phyloP scores from a whole-genome alignment of 2,888 invertebrate species.

The Phengaris arion region DNA sequence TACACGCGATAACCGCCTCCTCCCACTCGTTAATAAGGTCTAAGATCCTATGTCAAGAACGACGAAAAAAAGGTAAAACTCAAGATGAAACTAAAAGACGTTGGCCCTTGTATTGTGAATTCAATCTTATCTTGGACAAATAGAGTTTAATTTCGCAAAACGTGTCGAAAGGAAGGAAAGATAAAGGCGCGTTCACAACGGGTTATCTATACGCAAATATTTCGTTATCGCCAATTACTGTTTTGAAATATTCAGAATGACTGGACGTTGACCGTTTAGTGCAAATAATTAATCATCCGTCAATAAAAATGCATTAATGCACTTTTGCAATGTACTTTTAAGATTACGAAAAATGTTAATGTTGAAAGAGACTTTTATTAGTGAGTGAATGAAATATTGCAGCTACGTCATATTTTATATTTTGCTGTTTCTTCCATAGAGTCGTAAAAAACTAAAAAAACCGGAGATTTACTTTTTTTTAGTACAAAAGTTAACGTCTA shows the following conservation, averaged over 20 bases:
- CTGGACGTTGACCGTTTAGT: conserved; percentile 49
- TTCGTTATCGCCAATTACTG: conserved; percentile 69
- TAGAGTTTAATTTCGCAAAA: conserved; percentile 40
- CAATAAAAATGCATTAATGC: conserved; percentile 19
- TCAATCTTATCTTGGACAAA: conserved; percentile 46
- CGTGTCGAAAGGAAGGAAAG: conserved; percentile 52
- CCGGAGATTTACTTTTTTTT: no score
- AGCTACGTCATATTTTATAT: background rate
- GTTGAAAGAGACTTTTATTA: background rate
- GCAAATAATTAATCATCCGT: conserved; percentile 45
- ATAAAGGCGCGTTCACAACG: conserved; percentile 73
- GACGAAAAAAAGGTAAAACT: conserved; percentile 70
- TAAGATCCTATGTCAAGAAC: conserved; percentile 47
- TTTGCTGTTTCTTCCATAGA: no score
- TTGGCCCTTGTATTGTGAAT: conserved; percentile 45
- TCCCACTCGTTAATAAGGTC: conserved; percentile 49
- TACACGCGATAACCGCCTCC: conserved; percentile 47
- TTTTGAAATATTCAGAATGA: conserved; percentile 70
- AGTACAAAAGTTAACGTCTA: no score
- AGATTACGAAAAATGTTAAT: background rate
- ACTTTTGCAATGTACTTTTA: background rate
- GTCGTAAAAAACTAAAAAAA: no score
- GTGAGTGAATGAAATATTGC: background rate
- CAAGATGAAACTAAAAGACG: conserved; percentile 77
- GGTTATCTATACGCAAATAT: conserved; percentile 75